Conservation (phyloP, 2,797 vertebrate genomes). For the Periparus ater region DNA sequence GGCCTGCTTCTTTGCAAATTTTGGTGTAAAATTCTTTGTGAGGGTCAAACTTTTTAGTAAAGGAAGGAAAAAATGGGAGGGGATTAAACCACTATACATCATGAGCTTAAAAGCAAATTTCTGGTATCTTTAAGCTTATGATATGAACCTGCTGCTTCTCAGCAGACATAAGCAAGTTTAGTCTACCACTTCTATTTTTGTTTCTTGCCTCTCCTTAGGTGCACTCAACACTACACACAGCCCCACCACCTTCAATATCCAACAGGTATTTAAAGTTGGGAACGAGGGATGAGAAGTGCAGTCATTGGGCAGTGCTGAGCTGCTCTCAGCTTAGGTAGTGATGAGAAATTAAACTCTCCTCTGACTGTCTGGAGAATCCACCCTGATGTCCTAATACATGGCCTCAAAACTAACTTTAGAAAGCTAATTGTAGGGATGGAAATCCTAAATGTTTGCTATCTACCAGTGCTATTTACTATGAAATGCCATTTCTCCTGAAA, state of each 20-base stretch:
- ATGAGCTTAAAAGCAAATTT: background rate
- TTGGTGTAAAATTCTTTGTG: background rate
- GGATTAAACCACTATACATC: background rate
- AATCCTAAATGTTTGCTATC: background rate
- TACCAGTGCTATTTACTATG: background rate
- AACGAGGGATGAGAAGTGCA: no score
- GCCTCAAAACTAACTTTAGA: background rate
- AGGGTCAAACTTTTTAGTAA: background rate
- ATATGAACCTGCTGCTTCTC: background rate
- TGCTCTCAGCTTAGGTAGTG: background rate
- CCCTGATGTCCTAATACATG: background rate
- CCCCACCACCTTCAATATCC: no score
- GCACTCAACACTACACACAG: no score
- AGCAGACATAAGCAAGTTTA: background rate
- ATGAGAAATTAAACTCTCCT: background rate
- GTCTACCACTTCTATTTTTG: background rate
- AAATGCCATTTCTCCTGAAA: background rate
- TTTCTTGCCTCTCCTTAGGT: background rate
- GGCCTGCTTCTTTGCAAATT: background rate
- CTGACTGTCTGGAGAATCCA: background rate
- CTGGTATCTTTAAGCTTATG: background rate
- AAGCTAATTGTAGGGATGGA: background rate
- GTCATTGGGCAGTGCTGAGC: fast-evolving
- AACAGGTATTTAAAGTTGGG: background rate
- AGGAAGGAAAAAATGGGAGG: fast-evolving